A percentile compares a stretch with the other conserved stretches of the same genome.
These are phyloP conservation scores for Holothuria glaberrima DNA, from an alignment of 35 echinoderm and acorn worm genomes.

Conservation along the genomic window DNA sequence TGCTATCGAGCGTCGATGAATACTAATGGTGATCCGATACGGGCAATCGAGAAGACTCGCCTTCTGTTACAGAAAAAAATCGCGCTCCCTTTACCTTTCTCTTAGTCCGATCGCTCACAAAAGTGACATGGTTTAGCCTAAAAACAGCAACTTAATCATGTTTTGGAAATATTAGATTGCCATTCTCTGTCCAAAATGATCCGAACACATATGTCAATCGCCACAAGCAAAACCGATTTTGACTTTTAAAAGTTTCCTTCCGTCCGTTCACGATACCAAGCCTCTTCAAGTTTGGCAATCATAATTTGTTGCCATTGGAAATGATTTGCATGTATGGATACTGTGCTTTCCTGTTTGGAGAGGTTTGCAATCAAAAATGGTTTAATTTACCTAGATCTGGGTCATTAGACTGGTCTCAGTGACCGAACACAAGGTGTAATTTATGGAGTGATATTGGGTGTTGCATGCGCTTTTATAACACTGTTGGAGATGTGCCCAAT, in stretches of 20 bases:
- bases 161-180: slow-evolving; percentile 62
- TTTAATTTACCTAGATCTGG: no score
- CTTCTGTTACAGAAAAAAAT: slow-evolving; percentile 41
- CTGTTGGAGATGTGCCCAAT: no score
- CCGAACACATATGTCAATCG: slow-evolving; percentile 49
- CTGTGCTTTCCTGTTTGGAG: no score
- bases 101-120: slow-evolving; percentile 29
- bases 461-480: no score
- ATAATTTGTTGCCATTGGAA: slow-evolving; percentile 44
- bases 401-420: no score
- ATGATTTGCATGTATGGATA: slow-evolving; percentile 25
- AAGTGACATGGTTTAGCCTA: slow-evolving; percentile 59
- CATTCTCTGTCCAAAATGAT: slow-evolving; percentile 27
- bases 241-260: slow-evolving; percentile 51
- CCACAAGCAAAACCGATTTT: slow-evolving; percentile 60
- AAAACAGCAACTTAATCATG: slow-evolving; percentile 66
- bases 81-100: not conserved
- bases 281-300: slow-evolving; percentile 36
- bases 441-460: no score
- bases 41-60: slow-evolving; percentile 29
- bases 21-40: slow-evolving; percentile 54
- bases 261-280: slow-evolving; percentile 28
- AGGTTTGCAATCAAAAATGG: no score
- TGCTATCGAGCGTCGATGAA: slow-evolving; percentile 49
- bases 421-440: no score